Base-by-base conservation (phyloP, 1,140 invertebrate genomes). In the Microplitis demolitor region DNA sequence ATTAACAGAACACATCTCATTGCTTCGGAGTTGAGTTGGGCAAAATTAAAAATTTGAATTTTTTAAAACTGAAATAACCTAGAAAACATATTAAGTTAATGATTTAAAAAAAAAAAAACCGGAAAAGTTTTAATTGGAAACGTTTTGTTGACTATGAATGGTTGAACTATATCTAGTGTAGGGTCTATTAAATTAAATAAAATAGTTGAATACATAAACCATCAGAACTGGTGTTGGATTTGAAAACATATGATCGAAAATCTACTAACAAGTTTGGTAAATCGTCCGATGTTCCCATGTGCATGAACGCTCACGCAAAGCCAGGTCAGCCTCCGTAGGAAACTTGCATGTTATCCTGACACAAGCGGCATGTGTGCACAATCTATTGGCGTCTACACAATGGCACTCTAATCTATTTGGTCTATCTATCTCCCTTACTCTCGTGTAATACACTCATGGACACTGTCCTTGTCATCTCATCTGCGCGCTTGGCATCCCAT, bases 351-450 rank as follows among this genome's bases (percentile, higher is more conserved):
- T 71, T 64, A 50, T 39, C 33, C 33, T 33, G 37, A 56, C 45
- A 66, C 61, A 24, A 64, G 61, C 5, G 62, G 50, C 69, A 71
- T 71, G 69, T 71, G 64, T 71, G 69, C 62, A 71, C 61, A 71
- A 71, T 71, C 69, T 71, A 71, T 71, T 53, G 69, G 69, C 51
- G 69, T 71, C 69, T 71, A 71, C 69, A 71, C 69, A 71, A 71
- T 71, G 69, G 61, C 61, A 71, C 69, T 71, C 61, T 71, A 71
- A 71, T 71, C 69, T 62, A 54, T 62, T 61, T 39, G 39, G 39
- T 45, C 39, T 45, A 45, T 50, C 69, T 62, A 35, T 66, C 61
- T 16, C 45, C 34, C 16, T 9, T 45, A 16, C 45, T 45, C 39
- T 11, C 39, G 11, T 45, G 39, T 45, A 45, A 45, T 45, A 45